These are phyloP conservation scores for Andrena minutula DNA, from an alignment of 2,888 invertebrate species.

Conservation along the genomic window DNA sequence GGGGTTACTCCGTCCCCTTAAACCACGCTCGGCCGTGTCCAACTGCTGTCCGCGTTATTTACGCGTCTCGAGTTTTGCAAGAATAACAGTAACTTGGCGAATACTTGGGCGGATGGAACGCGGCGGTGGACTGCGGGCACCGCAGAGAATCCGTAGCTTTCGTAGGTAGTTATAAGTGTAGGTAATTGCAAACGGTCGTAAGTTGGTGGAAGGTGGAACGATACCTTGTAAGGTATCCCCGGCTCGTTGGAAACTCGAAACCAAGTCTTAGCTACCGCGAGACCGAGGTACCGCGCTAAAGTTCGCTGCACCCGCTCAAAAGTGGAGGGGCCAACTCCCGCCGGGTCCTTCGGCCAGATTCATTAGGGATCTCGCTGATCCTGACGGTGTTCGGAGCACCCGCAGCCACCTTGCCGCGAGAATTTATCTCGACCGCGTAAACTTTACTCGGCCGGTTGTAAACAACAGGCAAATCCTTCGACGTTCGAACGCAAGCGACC, in stretches of 20 bases:
- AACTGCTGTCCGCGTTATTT: constrained; percentile 54
- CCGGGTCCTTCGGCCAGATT: constrained; percentile 77
- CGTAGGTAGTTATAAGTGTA: constrained; percentile 60
- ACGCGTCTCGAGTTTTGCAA: constrained; percentile 46
- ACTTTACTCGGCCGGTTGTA: constrained; percentile 73
- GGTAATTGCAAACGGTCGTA: constrained; percentile 68
- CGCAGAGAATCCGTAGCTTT: constrained; percentile 58
- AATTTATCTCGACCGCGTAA: constrained; percentile 81
- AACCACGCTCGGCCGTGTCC: constrained; percentile 27
- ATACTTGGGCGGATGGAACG: constrained; percentile 62
- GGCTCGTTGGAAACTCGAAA: constrained; percentile 71
- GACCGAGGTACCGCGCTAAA: constrained; percentile 69
- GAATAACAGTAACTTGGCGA: constrained; percentile 60
- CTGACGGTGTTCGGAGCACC: constrained; percentile 74
- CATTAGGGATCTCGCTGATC: constrained; percentile 82
- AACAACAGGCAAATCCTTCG: constrained; percentile 67
- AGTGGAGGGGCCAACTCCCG: constrained; percentile 68
- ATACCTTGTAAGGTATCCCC: constrained; percentile 62
- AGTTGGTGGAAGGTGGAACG: constrained; percentile 66
- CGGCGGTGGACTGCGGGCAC: constrained; percentile 53
- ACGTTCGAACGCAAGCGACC: constrained; percentile 39
- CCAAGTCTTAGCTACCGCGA: constrained; percentile 70
- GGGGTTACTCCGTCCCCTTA: constrained; percentile 12
- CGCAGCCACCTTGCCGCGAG: constrained; percentile 62
- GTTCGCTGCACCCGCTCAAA: constrained; percentile 70